These are phyloP conservation scores for Acropora yongei DNA, from an alignment of 64 coral and sea anemone species.

Conservation along the genomic window DNA sequence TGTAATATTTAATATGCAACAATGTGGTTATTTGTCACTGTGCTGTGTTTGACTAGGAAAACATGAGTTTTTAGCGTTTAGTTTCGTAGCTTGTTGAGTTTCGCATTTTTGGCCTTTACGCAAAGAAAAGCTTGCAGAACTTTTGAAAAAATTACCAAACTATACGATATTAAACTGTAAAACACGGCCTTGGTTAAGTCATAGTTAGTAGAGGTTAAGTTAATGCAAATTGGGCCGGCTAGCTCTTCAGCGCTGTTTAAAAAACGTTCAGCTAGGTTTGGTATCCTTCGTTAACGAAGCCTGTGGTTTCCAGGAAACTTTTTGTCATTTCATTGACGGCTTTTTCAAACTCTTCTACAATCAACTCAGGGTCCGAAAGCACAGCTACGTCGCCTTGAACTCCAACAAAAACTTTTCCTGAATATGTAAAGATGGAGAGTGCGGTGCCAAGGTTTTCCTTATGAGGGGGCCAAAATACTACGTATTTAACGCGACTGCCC, in stretches of 20 bases:
- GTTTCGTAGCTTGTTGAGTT: too few species aligned
- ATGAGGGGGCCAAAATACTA: conserved; percentile 89
- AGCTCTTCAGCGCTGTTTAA: too few species aligned
- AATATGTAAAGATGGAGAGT: conserved; percentile 77
- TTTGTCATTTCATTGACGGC: conserved; percentile 67
- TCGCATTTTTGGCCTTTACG: too few species aligned
- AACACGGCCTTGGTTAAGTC: too few species aligned
- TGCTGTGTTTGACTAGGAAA: too few species aligned
- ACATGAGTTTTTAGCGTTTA: neutral
- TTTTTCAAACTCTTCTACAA: conserved; percentile 72
- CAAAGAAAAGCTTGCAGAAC: too few species aligned
- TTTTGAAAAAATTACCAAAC: too few species aligned
- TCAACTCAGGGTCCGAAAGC: conserved; percentile 67
- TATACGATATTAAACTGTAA: too few species aligned
- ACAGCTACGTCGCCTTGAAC: conserved; percentile 67
- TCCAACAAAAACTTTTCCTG: conserved; percentile 76
- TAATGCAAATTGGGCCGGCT: too few species aligned
- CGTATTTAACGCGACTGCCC: conserved; percentile 45
- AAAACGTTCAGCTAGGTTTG: neutral
- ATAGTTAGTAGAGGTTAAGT: too few species aligned
- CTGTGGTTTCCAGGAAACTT: conserved; percentile 9
- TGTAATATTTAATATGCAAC: too few species aligned
- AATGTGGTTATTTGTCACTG: too few species aligned
- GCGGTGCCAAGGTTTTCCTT: conserved; percentile 72
- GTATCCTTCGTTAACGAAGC: neutral